Base-by-base conservation (phyloP, 2,113 vertebrate species). In the Actinemys pallida region DNA sequence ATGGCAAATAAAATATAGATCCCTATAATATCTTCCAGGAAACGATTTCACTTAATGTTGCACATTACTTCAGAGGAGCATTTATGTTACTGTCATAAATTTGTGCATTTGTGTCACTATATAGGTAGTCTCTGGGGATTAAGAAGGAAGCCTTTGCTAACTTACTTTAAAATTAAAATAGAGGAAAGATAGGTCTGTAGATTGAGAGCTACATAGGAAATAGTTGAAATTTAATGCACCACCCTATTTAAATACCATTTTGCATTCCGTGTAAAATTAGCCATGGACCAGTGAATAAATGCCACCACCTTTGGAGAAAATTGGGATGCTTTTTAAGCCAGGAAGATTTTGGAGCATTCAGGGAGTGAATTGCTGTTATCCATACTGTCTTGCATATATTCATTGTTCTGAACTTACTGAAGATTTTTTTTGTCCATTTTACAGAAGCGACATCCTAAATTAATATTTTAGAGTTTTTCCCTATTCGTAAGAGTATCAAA, bases 1-100 rank as follows among this genome's bases (percentile, higher is more conserved):
- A 99, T 99, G 98, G 98, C 98, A 98, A 98, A 98, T 98, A 98
- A 98, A 98, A 98, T 98, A 98, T 97, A 98, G 98, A 98, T 98
- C 98, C 97, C 98, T 97, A 97, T 98, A 98, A 98, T 98, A 98
- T 98, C 98, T 98, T 97, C 97, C 96, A 97, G 97, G 97, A 98
- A 98, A 98, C 87, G 95, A 97, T 98, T 98, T 98, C 98, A 98
- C 98, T 98, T 98, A 98, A 98, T 98, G 98, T 98, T 97, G 97
- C 98, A 98, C 98, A 97, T 98, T 98, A 98, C 98, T 98, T 98
- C 95, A 39, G 97, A 98, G 98, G 95, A 98, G 97, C 98, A 91
- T 98, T 98, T 98, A 96, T 98, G 98, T 98, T 97, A 94, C 97
- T 97, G 97, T 98, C 98, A 97, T 98, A 98, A 98, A 98, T 98